These are phyloP conservation scores for Musca vetustissima DNA, from an alignment of 1,140 invertebrate genomes.

Conservation along the genomic window DNA sequence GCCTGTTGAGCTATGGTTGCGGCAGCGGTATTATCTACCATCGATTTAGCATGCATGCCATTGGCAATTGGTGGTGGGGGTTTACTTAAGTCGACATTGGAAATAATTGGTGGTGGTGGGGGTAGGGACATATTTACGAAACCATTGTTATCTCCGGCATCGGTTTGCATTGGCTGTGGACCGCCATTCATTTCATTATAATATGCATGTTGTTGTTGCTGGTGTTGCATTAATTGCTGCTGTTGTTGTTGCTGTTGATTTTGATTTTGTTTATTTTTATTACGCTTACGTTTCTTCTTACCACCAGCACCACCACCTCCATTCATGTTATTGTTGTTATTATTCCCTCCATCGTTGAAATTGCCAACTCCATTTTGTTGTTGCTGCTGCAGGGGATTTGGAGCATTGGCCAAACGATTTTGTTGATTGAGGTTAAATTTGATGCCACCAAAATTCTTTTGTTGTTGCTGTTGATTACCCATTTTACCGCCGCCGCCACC, in stretches of 20 bases:
- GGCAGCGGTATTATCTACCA: not conserved
- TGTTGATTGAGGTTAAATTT: conserved; percentile 53
- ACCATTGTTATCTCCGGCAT: conserved; percentile 4
- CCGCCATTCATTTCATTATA: conserved; percentile 10
- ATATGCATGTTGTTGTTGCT: conserved; percentile 33
- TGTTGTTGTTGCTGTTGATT: conserved; percentile 37
- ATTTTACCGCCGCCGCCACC: conserved; percentile 27
- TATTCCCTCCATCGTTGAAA: conserved; percentile 35
- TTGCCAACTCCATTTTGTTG: conserved; percentile 11
- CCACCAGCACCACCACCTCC: conserved; percentile 34
- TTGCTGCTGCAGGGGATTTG: conserved; percentile 46
- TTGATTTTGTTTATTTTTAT: conserved; percentile 66
- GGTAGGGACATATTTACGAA: conserved; percentile 32
- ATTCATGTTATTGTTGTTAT: conserved; percentile 39
- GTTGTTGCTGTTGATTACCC: conserved; percentile 32
- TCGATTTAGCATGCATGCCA: not conserved
- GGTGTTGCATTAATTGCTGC: conserved; percentile 29
- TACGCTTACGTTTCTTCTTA: conserved; percentile 76
- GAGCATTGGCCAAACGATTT: conserved; percentile 44
- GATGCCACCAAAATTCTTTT: conserved; percentile 50
- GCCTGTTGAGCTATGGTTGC: conserved; percentile 14
- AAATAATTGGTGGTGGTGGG: conserved; percentile 35
- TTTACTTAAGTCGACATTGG: conserved; percentile 39
- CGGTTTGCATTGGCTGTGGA: not conserved
- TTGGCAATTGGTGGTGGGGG: conserved; percentile 43